Conservation (phyloP, 2,797 vertebrate species). For the Eulemur coronatus region DNA sequence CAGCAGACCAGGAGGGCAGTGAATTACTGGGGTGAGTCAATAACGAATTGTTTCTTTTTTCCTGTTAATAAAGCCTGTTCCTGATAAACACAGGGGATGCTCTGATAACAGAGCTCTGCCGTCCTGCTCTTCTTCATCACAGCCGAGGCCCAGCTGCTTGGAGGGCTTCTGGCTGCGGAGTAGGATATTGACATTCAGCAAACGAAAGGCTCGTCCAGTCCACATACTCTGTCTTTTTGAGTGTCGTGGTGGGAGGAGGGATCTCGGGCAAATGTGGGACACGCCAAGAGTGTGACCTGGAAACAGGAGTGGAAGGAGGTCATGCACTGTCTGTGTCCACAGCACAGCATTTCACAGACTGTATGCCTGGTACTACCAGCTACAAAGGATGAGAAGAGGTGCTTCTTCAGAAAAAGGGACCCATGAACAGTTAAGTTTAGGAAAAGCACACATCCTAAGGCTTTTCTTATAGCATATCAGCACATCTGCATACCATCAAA, state of each 20-base stretch:
- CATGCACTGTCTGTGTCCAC: rapidly evolving
- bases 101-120: neutral
- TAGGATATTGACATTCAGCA: neutral
- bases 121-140: neutral
- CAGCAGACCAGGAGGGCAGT: neutral
- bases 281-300: neutral
- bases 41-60: slow-evolving; percentile 6
- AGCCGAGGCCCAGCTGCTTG: neutral
- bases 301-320: neutral
- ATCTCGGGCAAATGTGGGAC: too few species aligned
- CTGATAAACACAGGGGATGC: neutral
- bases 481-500: neutral
- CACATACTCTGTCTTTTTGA: neutral
- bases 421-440: neutral
- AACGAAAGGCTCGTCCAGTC: neutral
- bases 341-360: neutral
- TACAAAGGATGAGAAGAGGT: neutral
- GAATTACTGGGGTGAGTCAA: neutral
- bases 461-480: neutral
- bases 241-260: neutral
- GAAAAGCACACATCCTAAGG: neutral
- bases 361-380: neutral
- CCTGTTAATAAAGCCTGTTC: neutral
- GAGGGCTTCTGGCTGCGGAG: neutral
- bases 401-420: neutral